Evolutionary conservation across 2,797 vertebrate genomes (phyloP).

Genomic region (Benthosema pterotum): DNA sequence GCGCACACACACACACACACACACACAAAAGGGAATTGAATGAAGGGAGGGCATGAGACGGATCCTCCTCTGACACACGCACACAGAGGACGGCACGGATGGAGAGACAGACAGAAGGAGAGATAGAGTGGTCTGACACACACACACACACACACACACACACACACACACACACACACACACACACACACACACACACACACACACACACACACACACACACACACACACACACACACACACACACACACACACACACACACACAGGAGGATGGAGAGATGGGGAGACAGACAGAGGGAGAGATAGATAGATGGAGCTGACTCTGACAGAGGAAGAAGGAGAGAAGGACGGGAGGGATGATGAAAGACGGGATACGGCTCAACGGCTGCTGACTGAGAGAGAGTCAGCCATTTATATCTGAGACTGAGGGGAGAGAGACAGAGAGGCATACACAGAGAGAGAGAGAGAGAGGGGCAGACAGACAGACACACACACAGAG

Average conservation of each 20-base stretch:
- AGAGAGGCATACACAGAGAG: slow-evolving; percentile 2
- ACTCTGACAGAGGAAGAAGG: no score
- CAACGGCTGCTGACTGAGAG: slow-evolving; percentile 58
- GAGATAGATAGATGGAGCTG: slow-evolving; percentile 59
- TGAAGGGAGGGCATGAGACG: slow-evolving; percentile 32
- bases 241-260: no score
- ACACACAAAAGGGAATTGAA: slow-evolving; percentile 3
- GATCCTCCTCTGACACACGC: slow-evolving; percentile 54
- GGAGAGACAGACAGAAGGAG: slow-evolving; percentile 32
- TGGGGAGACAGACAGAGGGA: not conserved
- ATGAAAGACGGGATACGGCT: slow-evolving; percentile 56
- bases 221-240: no score
- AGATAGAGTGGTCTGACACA: slow-evolving; percentile 63
- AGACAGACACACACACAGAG: slow-evolving; percentile 7
- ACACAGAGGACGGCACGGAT: slow-evolving; percentile 50
- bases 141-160: no score
- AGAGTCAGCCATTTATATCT: slow-evolving; percentile 63
- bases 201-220: no score
- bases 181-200: no score
- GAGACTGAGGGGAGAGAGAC: slow-evolving; percentile 49
- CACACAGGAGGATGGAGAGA: no score
- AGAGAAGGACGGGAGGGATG: slow-evolving; percentile 56
- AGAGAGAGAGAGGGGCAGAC: slow-evolving; percentile 26
- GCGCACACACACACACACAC: slow-evolving; percentile 3
- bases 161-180: no score